Evolutionary conservation across 2,113 vertebrate genomes (phyloP).

Genomic region (Ptyas mucosa): DNA sequence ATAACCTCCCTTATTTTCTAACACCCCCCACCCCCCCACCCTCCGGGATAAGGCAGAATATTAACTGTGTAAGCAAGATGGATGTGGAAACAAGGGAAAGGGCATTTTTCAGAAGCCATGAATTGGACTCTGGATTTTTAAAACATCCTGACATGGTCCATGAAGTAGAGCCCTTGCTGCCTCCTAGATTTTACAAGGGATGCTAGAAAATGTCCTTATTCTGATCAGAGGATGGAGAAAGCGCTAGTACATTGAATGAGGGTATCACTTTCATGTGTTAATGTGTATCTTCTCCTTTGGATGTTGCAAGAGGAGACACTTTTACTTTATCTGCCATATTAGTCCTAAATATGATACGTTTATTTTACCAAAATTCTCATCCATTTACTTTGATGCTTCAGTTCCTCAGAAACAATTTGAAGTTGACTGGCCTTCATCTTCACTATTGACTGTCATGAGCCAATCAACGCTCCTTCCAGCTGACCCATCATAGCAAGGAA

Average conservation of each 20-base stretch:
- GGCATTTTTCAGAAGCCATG: background rate
- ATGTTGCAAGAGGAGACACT: background rate
- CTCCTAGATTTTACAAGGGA: background rate
- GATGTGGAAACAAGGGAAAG: background rate
- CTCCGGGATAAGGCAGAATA: background rate
- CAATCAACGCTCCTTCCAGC: background rate
- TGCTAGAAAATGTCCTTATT: background rate
- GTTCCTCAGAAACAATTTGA: background rate
- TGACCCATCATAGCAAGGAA: background rate
- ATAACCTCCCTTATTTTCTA: background rate
- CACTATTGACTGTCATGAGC: background rate
- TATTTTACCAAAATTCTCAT: background rate
- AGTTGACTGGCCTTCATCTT: background rate
- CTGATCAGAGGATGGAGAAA: background rate
- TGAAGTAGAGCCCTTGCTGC: background rate
- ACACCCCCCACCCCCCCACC: rapidly evolving
- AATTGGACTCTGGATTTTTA: background rate
- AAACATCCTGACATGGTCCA: background rate
- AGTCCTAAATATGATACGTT: background rate
- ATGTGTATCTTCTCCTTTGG: background rate
- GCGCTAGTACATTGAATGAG: background rate
- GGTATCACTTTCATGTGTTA: background rate
- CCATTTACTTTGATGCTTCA: background rate
- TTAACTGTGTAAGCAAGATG: background rate
- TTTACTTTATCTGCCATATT: background rate